Conservation (phyloP, 2,113 vertebrate genomes). For the Hyperopisus bebe region DNA sequence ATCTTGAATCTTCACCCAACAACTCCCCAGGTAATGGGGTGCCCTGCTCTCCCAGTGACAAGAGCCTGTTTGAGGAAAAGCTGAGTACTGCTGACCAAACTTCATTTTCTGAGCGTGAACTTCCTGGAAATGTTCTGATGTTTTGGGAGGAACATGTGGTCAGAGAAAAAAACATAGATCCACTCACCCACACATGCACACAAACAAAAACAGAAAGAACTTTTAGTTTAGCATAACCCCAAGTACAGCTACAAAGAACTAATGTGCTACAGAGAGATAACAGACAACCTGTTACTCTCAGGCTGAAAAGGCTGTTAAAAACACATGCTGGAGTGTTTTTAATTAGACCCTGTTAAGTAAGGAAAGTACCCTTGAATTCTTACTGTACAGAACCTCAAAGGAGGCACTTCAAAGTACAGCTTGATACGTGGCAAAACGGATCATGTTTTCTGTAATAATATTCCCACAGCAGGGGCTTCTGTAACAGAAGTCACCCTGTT, state of each 20-base stretch:
- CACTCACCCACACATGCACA: not conserved
- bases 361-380: slow-evolving; percentile 3
- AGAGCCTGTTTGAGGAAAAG: too few relatives aligned
- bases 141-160: not conserved
- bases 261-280: not conserved
- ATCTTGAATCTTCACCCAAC: too few relatives aligned
- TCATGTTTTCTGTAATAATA: not conserved
- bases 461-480: not conserved
- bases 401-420: not conserved
- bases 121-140: not conserved
- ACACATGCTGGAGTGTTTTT: not conserved
- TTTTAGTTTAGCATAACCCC: not conserved
- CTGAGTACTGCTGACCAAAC: too few relatives aligned
- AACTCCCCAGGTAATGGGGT: too few relatives aligned
- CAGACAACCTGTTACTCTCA: not conserved
- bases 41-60: too few relatives aligned
- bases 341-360: not conserved
- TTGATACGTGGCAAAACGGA: not conserved
- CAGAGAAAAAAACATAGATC: not conserved
- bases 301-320: not conserved
- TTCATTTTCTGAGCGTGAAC: not conserved
- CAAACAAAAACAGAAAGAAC: not conserved
- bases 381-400: slow-evolving; percentile 1
- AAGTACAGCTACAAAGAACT: not conserved
- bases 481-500: not conserved